Evolutionary conservation across 2,888 invertebrate species (phyloP).

Genomic region (Cantharis rufa): DNA sequence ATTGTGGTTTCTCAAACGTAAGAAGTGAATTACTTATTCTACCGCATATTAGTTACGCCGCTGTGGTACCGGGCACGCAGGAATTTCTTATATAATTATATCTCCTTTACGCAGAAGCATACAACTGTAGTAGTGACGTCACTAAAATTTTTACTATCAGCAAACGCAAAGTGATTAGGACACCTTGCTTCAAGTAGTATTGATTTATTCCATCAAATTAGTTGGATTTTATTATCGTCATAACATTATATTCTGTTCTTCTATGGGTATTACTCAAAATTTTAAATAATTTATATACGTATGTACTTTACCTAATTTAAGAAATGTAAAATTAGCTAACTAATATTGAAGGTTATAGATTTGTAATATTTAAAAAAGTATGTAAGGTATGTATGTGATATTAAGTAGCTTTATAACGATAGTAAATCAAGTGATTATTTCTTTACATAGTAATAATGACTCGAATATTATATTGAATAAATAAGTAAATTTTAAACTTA

Average conservation of each 20-base stretch:
- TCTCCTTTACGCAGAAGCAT: not conserved
- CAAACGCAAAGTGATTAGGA: not conserved
- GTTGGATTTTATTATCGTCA: not conserved
- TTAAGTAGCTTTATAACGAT: not conserved
- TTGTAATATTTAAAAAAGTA: not conserved
- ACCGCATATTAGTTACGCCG: not conserved
- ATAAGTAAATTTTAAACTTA: not conserved
- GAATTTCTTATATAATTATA: not conserved
- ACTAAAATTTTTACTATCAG: not conserved
- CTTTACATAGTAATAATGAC: too few relatives aligned
- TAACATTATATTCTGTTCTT: not conserved
- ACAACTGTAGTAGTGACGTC: not conserved
- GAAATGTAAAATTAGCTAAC: not conserved
- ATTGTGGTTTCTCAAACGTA: too few relatives aligned
- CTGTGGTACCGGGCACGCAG: not conserved
- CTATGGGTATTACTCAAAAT: not conserved
- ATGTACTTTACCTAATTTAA: not conserved
- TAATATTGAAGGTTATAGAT: not conserved
- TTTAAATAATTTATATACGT: not conserved
- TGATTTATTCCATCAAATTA: not conserved
- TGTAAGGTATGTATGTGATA: too few relatives aligned
- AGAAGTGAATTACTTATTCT: too few relatives aligned
- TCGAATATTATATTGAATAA: not conserved
- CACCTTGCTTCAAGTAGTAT: not conserved
- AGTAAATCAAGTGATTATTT: not conserved